These are phyloP conservation scores for Telmatochromis sp. DNA, from an alignment of 2,113 vertebrate genomes.

Conservation along the genomic window DNA sequence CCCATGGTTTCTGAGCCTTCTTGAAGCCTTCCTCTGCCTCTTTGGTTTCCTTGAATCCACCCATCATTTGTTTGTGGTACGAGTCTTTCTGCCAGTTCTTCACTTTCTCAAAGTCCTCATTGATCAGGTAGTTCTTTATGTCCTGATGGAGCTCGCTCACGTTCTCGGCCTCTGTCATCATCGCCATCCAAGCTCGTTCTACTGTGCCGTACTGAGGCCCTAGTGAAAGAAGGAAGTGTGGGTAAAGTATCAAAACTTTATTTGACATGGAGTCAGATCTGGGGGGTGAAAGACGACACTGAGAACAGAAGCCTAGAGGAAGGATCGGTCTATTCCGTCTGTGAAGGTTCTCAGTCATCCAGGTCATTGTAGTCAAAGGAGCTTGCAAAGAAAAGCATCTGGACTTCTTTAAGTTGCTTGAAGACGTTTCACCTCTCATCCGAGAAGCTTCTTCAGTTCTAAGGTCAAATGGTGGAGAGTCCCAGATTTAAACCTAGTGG, in stretches of 20 bases:
- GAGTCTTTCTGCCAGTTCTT: conserved; percentile 98
- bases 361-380: no score
- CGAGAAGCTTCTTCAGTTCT: no score
- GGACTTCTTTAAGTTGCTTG: no score
- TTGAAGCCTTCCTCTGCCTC: conserved; percentile 93
- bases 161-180: conserved; percentile 91
- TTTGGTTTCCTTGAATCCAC: conserved; percentile 95
- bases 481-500: no score
- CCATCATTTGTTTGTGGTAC: conserved; percentile 98
- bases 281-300: background rate
- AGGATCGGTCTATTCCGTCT: background rate
- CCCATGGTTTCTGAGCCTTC: conserved; percentile 97
- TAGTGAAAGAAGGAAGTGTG: conserved; percentile 20
- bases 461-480: no score
- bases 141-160: conserved; percentile 94
- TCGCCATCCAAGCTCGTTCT: conserved; percentile 85
- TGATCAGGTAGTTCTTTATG: conserved; percentile 84
- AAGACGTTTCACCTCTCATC: no score
- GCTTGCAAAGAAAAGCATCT: no score
- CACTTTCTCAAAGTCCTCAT: conserved; percentile 90
- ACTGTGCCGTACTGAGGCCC: conserved; percentile 93
- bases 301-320: background rate
- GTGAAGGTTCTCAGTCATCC: no score
- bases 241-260: background rate
- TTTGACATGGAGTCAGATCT: background rate